Conservation (phyloP, 2,888 invertebrate species). For the Anorthoa munda region DNA sequence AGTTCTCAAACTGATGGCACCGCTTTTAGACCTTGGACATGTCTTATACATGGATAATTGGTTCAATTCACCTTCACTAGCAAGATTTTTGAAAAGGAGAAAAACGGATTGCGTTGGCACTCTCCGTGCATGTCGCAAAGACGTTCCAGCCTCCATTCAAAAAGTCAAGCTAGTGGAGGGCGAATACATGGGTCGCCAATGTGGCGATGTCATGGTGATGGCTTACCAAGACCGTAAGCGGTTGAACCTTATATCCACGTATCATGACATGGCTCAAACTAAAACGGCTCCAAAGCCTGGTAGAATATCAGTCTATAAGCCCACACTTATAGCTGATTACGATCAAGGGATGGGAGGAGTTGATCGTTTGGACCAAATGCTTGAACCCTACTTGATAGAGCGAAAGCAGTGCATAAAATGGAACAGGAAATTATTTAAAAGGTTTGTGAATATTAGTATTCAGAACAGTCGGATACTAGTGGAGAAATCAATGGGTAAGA, state of each 20-base stretch:
- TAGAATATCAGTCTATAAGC: constrained; percentile 6
- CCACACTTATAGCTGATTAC: constrained; percentile 2
- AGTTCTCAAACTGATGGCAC: constrained; percentile 1
- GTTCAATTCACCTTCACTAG: background rate
- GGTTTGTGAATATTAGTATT: constrained; percentile 8
- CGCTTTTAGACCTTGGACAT: background rate
- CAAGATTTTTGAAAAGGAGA: background rate
- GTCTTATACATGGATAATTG: constrained; percentile 7
- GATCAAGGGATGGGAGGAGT: background rate
- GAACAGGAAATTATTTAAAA: constrained; percentile 6
- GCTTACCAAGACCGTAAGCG: constrained; percentile 7
- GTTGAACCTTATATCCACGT: constrained; percentile 4
- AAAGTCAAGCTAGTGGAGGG: constrained; percentile 6
- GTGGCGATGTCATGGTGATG: constrained; percentile 2
- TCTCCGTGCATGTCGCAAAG: constrained; percentile 1
- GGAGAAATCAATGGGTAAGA: background rate
- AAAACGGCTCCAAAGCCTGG: constrained; percentile 1
- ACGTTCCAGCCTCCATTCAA: constrained; percentile 1
- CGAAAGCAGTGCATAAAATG: constrained; percentile 15
- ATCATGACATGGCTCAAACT: constrained; percentile 2
- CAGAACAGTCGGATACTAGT: background rate
- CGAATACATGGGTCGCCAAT: constrained; percentile 1
- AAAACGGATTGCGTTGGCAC: constrained; percentile 4
- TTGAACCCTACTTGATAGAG: constrained; percentile 3
- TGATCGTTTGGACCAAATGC: constrained; percentile 9